Base-by-base conservation (phyloP, 1,140 invertebrate genomes). In the Phymorhynchus buccinoides region DNA sequence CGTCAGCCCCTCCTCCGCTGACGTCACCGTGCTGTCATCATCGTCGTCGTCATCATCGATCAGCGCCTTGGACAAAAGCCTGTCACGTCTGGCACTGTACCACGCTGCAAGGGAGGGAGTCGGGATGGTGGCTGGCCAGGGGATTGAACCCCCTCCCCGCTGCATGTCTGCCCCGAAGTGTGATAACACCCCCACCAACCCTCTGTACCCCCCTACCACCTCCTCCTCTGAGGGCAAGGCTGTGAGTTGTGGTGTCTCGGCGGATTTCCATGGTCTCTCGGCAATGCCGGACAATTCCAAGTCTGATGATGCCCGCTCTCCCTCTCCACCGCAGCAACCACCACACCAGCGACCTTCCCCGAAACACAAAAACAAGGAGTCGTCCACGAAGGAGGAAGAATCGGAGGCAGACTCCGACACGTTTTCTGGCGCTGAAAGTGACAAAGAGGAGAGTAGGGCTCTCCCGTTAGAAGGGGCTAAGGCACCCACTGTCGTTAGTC, bases 101-200 rank as follows among this genome's bases (percentile, higher is more conserved):
- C 80, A 81, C 44, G 77, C 77, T 30, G 80, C 80, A 18, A 66
- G 48, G 78, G 56, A 80, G 35, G 42, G 78, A 52, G 56, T 12
- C 4, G 78, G 52, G 1, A 18, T n/a, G 32, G 22, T 48, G 78
- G 1, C n/a, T 52, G 68, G 30, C 7, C 30, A 35, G 30, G 7
- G 30, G 3, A 7, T 66, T 35, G 30, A n/a, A n/a, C n/a, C n/a
- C 6, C 30, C 7, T 37, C 30, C 30, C 14, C 35, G 22, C 32
- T 7, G 73, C 27, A 37, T 41, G 32, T 75, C 73, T 16, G 35
- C 37, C 32, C 18, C 37, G 6, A 75, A 41, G 30, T 41, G 73
- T 41, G 73, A 75, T 73, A 73, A 18, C 16, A 27, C 39, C 7
- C 32, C 35, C 68, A 32, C 30, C 48, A 52, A 12, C 3, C 30